Base-by-base conservation (phyloP, 2,113 vertebrate genomes). In the Hoplias malabaricus region DNA sequence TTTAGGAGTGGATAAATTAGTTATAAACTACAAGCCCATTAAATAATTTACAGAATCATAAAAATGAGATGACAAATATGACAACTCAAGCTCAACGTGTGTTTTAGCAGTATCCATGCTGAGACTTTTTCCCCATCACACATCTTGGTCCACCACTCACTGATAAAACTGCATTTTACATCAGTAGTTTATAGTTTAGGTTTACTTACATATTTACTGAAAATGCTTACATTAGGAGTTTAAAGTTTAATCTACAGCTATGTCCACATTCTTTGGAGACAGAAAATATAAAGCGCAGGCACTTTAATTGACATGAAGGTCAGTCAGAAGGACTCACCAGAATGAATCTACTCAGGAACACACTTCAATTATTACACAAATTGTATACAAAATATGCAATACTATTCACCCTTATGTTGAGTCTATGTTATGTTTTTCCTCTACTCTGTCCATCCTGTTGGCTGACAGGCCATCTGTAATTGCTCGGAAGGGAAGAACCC, bases 381-480 rank as follows among this genome's bases (percentile, higher is more conserved):
- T 8, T 54, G n/a, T 29, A 54, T 21, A 54, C 27, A 43, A 57
- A 59, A 16, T 29, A 23, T 42, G 16, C 7, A 31, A 25, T 48
- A 34, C 4, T 19, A 25, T 70, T 78, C 23, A 71, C 13, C 23
- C 21, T 8, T 8, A 31, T 23, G 67, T 71, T 31, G 75, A 69
- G 62, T 68, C 70, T 38, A 53, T 9, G 21, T 69, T 56, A 75
- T 38, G 69, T 25, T 80, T 75, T 68, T 12, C 56, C 62, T 77
- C 66, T 29, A 27, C 29, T 43, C 48, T 69, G 43, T 43, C 69
- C 74, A 36, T 77, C 73, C 73, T 43, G 54, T 25, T 63, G 69
- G 42, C 46, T 79, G 77, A 73, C 68, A 73, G 62, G 77, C 46
- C 46, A 46, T 65, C 67, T 75, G 79, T 80, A 72, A 83, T 79